These are phyloP conservation scores for Dipodomys stephensi DNA, from an alignment of 2,113 vertebrate species.

Conservation along the genomic window DNA sequence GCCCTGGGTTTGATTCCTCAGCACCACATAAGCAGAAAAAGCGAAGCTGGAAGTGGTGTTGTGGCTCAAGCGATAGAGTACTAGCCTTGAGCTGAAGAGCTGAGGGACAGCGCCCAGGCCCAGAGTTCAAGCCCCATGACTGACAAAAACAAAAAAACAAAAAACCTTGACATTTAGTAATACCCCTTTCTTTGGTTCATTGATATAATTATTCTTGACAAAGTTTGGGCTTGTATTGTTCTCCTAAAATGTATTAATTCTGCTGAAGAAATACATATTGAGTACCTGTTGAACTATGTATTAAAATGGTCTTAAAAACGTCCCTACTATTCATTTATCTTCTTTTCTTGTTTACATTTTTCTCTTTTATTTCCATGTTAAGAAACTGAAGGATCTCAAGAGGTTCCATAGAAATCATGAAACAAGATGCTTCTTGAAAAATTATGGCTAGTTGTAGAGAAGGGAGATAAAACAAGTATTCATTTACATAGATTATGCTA, in stretches of 20 bases:
- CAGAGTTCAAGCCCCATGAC: too few relatives aligned
- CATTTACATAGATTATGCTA: too few relatives aligned
- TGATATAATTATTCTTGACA: conserved; percentile 13
- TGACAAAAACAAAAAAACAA: too few relatives aligned
- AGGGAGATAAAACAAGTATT: too few relatives aligned
- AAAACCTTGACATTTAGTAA: conserved; percentile 22
- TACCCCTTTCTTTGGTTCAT: background rate
- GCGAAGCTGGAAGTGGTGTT: too few relatives aligned
- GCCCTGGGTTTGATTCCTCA: too few relatives aligned
- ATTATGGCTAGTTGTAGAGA: too few relatives aligned
- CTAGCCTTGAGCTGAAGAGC: too few relatives aligned
- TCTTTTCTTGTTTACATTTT: conserved; percentile 41
- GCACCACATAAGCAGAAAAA: too few relatives aligned
- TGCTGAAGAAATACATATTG: conserved; percentile 18
- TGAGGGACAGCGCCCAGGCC: too few relatives aligned
- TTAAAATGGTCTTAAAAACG: background rate
- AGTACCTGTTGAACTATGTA: background rate
- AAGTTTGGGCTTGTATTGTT: background rate
- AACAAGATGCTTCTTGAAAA: background rate
- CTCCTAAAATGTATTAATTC: background rate
- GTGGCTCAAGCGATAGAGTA: too few relatives aligned
- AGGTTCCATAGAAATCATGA: background rate
- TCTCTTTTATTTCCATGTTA: background rate
- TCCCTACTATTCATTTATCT: background rate
- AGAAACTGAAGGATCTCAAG: background rate